Evolutionary conservation across 2,113 vertebrate genomes (phyloP), one percentile per base, ranked within the genome.

Genomic region (Malaclemys terrapin): DNA sequence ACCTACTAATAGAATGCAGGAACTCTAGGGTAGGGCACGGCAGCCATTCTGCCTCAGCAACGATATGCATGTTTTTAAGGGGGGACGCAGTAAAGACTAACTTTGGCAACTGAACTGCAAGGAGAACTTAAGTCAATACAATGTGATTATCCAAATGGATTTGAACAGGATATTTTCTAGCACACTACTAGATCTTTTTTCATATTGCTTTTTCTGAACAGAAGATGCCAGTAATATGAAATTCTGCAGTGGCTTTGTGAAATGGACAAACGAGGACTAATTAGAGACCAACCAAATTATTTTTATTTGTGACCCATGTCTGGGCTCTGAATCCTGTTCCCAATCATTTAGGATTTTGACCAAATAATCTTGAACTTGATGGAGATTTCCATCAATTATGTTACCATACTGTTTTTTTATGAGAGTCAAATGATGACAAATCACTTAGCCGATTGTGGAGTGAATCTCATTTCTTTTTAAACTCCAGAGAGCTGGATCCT

Each of bases 1-100:
- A 80, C 49, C 14, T 11, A 80, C 17, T 27, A 25, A 20, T 42
- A 13, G 47, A 8, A 0, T 0, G 29, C 1, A 35, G 6, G 24
- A 59, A 69, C 47, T 9, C 6, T 47, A 8, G 2, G 1, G 3
- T 4, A 31, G 6, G 9, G 6, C 72, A 27, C 0, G 8, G 57
- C 11, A 57, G 80, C 13, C 38, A 56, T 57, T 54, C 35, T 54
- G 10, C 22, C 52, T 9, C 24, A 57, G 38, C 25, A 57, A 10
- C 8, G 10, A 16, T 9, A 45, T 24, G 2, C 9, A 42, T 4
- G 5, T 57, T 57, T 57, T 82, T 27, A 57, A 82, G 38, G 9
- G 12, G 35, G 22, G 16, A 29, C 12, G 38, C 35, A 54, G n/a
- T 11, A 53, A 53, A 22, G 79, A 53, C 35, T 45, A 76, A 76